phyloP scores from a whole-genome alignment of 2,888 invertebrate genomes.

The Urechis unicinctus region DNA sequence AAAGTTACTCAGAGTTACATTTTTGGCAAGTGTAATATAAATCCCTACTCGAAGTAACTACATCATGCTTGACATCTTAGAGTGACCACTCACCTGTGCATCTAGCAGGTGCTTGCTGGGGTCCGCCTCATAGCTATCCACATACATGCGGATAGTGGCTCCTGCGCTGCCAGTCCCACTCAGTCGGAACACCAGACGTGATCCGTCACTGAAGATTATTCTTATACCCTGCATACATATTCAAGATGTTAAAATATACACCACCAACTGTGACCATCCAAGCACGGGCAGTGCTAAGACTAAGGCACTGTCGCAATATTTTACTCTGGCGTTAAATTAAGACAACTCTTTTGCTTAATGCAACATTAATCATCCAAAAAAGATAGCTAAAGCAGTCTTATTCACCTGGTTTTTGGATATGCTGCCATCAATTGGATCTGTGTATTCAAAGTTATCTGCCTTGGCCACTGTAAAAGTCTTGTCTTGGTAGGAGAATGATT shows the following conservation, averaged over 20 bases:
- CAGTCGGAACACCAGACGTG: slow-evolving; percentile 84
- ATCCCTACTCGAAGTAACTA: too few species aligned
- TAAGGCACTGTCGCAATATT: too few species aligned
- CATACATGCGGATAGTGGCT: slow-evolving; percentile 91
- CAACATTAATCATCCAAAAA: too few species aligned
- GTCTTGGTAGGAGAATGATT: slow-evolving; percentile 44
- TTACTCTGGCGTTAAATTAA: too few species aligned
- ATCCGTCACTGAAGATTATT: slow-evolving; percentile 89
- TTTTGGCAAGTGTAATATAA: background rate
- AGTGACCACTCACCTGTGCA: slow-evolving; percentile 49
- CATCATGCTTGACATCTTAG: too few species aligned
- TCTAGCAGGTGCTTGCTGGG: slow-evolving; percentile 51
- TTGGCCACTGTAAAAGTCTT: slow-evolving; percentile 70
- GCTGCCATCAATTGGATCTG: slow-evolving; percentile 89
- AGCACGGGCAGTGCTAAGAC: too few species aligned
- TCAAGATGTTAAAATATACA: too few species aligned
- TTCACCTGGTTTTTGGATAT: slow-evolving; percentile 72
- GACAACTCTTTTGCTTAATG: too few species aligned
- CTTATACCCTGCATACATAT: slow-evolving; percentile 74
- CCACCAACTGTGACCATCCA: too few species aligned
- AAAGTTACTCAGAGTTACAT: background rate
- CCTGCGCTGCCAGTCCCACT: slow-evolving; percentile 98
- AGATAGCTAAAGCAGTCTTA: too few species aligned
- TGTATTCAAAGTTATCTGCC: slow-evolving; percentile 91
- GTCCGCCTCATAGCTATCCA: slow-evolving; percentile 79